These are phyloP conservation scores for Chaetophractus vellerosus DNA, from an alignment of 2,797 vertebrate species.

Conservation along the genomic window DNA sequence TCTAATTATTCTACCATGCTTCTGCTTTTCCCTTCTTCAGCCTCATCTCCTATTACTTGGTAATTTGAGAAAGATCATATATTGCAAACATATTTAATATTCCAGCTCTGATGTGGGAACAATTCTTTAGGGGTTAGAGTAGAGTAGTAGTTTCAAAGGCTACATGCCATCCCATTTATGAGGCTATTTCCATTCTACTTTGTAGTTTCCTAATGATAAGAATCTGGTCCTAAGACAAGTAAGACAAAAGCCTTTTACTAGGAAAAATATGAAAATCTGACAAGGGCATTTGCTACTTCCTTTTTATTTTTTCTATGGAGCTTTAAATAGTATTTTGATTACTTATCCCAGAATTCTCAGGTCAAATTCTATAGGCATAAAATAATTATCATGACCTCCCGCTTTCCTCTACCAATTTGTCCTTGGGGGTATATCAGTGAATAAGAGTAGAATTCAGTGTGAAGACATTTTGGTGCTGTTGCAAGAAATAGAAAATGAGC, in stretches of 20 bases:
- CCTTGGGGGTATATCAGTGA: neutral
- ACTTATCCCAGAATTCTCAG: neutral
- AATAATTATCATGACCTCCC: neutral
- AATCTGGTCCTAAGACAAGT: neutral
- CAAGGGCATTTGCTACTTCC: neutral
- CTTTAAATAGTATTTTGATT: neutral
- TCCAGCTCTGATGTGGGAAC: neutral
- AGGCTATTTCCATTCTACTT: neutral
- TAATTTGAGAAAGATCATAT: neutral
- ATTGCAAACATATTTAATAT: neutral
- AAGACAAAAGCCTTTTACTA: neutral
- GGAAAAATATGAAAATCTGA: neutral
- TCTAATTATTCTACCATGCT: neutral
- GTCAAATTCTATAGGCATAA: neutral
- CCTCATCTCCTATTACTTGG: neutral
- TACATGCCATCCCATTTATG: neutral
- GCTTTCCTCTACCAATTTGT: neutral
- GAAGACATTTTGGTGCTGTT: neutral
- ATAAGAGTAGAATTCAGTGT: neutral
- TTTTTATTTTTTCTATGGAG: slow-evolving; percentile 12
- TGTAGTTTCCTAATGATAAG: neutral
- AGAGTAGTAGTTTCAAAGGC: neutral
- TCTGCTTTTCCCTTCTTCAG: neutral
- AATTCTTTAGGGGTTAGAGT: neutral
- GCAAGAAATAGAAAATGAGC: neutral